Percentiles rank a stretch among this genome's conserved stretches.
Conservation (phyloP, 2,113 vertebrate species). For the Chaetura pelagica region DNA sequence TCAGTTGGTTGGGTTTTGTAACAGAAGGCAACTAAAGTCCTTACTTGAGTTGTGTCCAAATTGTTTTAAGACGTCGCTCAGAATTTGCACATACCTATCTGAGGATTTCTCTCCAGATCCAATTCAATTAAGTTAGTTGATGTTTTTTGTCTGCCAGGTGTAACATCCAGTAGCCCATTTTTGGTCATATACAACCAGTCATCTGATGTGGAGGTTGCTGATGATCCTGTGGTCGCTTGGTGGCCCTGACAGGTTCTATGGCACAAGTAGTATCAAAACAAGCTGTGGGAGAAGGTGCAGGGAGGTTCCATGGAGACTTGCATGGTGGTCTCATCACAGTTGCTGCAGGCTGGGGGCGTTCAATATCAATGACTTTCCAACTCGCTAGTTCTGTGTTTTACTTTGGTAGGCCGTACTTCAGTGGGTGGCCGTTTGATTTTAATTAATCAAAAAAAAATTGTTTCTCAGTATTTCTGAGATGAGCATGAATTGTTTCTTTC, state of each 20-base stretch:
- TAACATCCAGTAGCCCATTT: rapidly evolving
- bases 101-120: not conserved
- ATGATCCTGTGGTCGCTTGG: not conserved
- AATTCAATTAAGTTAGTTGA: not conserved
- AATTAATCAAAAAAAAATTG: not conserved
- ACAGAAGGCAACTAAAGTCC: not conserved
- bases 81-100: not conserved
- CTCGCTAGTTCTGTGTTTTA: not conserved
- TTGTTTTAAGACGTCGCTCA: not conserved
- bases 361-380: not conserved
- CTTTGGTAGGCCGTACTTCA: not conserved
- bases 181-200: rapidly evolving
- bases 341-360: not conserved
- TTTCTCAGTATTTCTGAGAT: not conserved
- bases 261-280: rapidly evolving
- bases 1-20: rapidly evolving
- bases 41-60: not conserved
- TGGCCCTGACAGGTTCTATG: not conserved
- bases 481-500: not conserved
- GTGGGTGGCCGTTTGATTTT: not conserved
- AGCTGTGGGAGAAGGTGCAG: not conserved
- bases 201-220: not conserved
- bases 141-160: not conserved
- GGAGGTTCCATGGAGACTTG: not conserved
- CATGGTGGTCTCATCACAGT: not conserved